phyloP scores from a whole-genome alignment of 2,888 invertebrate genomes.

The Aelia acuminata region DNA sequence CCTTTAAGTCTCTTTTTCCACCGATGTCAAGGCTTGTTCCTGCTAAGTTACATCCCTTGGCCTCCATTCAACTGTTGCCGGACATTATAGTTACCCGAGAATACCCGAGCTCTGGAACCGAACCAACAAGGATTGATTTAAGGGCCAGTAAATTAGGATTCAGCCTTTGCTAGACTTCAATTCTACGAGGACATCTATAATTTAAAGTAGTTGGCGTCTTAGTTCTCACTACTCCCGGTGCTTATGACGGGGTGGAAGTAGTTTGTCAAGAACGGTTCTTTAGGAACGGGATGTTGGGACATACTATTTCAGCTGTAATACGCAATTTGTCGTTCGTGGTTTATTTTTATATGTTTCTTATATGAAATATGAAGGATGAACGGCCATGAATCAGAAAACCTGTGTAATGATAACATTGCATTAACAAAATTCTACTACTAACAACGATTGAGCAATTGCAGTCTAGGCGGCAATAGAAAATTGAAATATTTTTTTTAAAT shows the following conservation, averaged over 20 bases:
- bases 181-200: not conserved
- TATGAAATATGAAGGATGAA: too few species aligned
- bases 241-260: not conserved
- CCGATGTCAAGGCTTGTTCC: not conserved
- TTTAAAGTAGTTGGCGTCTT: not conserved
- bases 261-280: not conserved
- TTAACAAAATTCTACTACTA: too few species aligned
- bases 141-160: not conserved
- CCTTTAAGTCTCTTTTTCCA: not conserved
- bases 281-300: not conserved
- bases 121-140: constrained; percentile 19
- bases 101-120: not conserved
- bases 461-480: too few species aligned
- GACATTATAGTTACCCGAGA: constrained; percentile 8
- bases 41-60: not conserved
- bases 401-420: too few species aligned
- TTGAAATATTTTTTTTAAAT: too few species aligned
- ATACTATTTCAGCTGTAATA: not conserved
- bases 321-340: not conserved
- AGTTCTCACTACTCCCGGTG: not conserved
- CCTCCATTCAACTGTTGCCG: constrained; percentile 3
- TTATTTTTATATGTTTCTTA: too few species aligned
- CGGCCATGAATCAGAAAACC: too few species aligned
- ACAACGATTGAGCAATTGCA: too few species aligned
- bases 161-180: not conserved